Percentiles rank a stretch among this genome's conserved stretches.
Evolutionary conservation across 2,888 invertebrate genomes (phyloP).

Genomic region (Myopa testacea): DNA sequence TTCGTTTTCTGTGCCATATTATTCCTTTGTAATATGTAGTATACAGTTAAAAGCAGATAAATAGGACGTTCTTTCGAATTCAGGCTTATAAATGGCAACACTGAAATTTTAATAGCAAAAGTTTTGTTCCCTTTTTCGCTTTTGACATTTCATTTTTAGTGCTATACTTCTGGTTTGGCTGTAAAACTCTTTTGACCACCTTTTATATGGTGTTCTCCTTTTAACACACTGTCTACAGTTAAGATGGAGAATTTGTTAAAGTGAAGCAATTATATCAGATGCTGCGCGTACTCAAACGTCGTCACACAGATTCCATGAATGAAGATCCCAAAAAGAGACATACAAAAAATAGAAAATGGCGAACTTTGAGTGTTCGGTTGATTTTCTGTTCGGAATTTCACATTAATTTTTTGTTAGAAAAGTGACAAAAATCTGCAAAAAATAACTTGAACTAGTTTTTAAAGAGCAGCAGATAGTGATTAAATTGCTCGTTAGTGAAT

Average conservation of each 20-base stretch:
- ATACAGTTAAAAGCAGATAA: no score
- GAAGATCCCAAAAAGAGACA: constrained; percentile 46
- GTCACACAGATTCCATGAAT: constrained; percentile 10
- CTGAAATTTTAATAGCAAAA: not conserved
- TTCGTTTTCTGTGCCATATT: no score
- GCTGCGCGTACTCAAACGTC: constrained; percentile 2
- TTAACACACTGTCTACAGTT: not conserved
- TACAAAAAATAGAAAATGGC: constrained; percentile 58
- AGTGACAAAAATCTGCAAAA: constrained; percentile 36
- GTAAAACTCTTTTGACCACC: not conserved
- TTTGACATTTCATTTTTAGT: not conserved
- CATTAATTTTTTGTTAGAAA: constrained; percentile 51
- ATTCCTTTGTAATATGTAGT: no score
- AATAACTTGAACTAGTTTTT: constrained; percentile 2
- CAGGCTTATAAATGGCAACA: not conserved
- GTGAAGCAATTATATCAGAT: not conserved
- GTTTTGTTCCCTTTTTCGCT: not conserved
- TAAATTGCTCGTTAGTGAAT: constrained; percentile 9
- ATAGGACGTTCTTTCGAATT: no score
- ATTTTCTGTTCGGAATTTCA: constrained; percentile 56
- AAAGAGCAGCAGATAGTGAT: not conserved
- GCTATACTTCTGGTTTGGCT: not conserved
- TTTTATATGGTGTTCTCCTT: not conserved
- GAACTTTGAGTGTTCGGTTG: constrained; percentile 56
- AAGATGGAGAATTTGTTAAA: not conserved